Percentiles rank a stretch among this genome's conserved stretches.
Conservation (phyloP, 2,797 vertebrate genomes). For the Siniperca scherzeri region DNA sequence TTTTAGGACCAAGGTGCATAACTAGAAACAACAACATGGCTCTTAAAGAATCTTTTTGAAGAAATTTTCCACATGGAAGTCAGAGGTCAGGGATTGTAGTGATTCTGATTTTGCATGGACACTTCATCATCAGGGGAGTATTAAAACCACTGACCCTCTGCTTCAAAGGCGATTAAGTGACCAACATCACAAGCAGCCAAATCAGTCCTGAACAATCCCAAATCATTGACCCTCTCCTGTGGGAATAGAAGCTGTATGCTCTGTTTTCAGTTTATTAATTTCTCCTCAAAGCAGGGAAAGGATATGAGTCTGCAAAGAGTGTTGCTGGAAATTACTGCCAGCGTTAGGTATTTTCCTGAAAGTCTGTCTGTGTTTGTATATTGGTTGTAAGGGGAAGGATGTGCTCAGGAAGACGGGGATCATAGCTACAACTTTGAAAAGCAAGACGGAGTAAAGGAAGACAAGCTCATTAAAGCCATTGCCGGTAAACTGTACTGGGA, state of each 20-base stretch:
- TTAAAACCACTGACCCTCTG: not conserved
- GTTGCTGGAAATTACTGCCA: not conserved
- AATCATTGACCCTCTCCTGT: not conserved
- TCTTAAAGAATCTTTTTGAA: not conserved
- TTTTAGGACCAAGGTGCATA: not conserved
- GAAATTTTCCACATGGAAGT: not conserved
- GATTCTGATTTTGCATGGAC: too few species aligned
- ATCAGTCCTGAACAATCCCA: constrained; percentile 15
- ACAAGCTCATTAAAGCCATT: not conserved
- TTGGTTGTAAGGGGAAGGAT: not conserved
- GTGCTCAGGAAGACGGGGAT: not conserved
- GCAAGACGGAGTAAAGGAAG: not conserved
- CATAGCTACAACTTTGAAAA: not conserved
- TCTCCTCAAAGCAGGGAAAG: not conserved
- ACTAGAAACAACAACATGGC: not conserved
- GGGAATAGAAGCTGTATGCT: not conserved
- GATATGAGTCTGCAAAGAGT: not conserved
- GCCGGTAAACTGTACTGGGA: not conserved
- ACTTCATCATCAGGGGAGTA: too few species aligned
- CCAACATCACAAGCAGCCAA: not conserved
- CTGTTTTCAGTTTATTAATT: constrained; percentile 14
- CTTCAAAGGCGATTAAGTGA: not conserved
- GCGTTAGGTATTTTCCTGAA: not conserved
- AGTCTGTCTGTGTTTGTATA: not conserved
- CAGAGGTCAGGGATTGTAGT: not conserved